Evolutionary conservation across 2,888 invertebrate species (phyloP), one percentile per base, ranked within the genome.

Genomic region (Neria commutata): DNA sequence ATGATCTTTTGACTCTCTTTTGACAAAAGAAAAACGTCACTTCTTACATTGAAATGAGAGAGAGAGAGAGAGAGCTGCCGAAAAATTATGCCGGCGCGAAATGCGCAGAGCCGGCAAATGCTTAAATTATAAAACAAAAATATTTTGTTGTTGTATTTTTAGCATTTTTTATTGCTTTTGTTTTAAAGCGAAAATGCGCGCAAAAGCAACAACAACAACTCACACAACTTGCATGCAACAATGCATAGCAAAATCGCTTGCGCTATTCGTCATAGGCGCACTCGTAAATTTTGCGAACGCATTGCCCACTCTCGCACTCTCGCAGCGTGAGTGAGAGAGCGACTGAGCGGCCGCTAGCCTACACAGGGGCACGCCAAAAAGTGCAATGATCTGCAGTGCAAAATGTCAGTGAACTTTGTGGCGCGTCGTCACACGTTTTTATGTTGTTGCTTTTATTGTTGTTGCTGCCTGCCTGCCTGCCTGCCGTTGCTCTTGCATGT

Each of bases 371-470:
- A 53, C 45, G 25, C 37, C 54, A 5, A 71, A 73, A 75, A 74
- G 78, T 77, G 77, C 76, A 77, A 74, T 73, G 77, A 73, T 74
- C 77, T 68, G 68, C 73, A 71, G 66, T 67, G 71, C 67, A 65
- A 75, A 75, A 75, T 72, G 76, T 77, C 76, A 77, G 72, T 77
- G 76, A 74, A 75, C 76, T 71, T 73, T 42, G 52, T 46, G 40
- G 19, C 24, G 5, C 5, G 10, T 14, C 11, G 6, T 6, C 45
- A 6, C 6, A n/a, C 16, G 14, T 42, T 17, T 25, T 4, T 21
- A 54, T 37, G 46, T 52, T 45, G 56, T 37, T 54, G 52, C 50
- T 51, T 34, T 50, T 52, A 54, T 56, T 62, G 54, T 57, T 64
- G 58, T 52, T 63, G 47, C 59, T 61, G n/a, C n/a, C 54, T 17